Conservation (phyloP, 2,113 vertebrate genomes). For the Pluvianellus socialis region DNA sequence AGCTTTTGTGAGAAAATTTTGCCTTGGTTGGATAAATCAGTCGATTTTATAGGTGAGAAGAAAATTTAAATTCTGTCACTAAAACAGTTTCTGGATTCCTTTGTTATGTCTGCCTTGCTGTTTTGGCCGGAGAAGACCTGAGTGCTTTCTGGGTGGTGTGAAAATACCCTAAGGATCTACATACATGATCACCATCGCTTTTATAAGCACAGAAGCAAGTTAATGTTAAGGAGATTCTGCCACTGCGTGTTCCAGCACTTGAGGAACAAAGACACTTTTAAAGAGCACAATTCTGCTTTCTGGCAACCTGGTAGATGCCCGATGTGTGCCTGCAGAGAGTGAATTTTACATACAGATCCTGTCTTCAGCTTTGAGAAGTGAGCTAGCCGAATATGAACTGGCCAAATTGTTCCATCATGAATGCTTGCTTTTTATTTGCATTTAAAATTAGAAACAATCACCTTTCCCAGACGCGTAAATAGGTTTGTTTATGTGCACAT, state of each 20-base stretch:
- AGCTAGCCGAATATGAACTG: background rate
- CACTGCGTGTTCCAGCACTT: background rate
- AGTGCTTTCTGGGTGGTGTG: background rate
- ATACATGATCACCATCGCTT: background rate
- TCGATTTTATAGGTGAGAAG: conserved; percentile 93
- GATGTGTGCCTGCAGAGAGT: background rate
- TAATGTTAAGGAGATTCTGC: background rate
- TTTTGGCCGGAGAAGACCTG: background rate
- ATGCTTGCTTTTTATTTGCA: background rate
- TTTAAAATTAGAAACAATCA: conserved; percentile 15
- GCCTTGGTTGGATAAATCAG: conserved; percentile 93
- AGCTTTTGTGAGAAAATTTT: conserved; percentile 98
- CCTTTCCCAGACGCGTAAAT: background rate
- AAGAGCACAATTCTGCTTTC: background rate
- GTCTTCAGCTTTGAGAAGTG: background rate
- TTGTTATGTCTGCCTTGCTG: background rate
- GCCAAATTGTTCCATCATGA: background rate
- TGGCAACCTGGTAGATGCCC: background rate
- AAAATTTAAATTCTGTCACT: background rate
- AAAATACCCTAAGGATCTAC: background rate
- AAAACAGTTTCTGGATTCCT: background rate
- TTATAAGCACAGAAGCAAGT: background rate
- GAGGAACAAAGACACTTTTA: background rate
- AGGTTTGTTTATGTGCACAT: background rate
- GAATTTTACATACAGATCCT: background rate